These are phyloP conservation scores for Pocillopora verrucosa DNA, from an alignment of 64 coral and sea anemone genomes.

Conservation along the genomic window DNA sequence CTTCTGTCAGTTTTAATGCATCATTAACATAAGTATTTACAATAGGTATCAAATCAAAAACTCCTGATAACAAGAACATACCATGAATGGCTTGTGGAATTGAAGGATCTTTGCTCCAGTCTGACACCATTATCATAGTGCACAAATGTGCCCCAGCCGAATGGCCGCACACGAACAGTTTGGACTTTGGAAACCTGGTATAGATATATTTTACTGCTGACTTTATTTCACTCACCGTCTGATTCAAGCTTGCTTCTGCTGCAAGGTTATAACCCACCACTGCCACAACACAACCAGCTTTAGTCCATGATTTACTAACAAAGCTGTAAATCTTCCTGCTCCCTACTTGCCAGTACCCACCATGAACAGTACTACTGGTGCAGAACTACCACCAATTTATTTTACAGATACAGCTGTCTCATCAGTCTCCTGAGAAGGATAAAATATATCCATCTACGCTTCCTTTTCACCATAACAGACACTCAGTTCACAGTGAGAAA, in stretches of 20 bases:
- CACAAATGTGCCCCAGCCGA: slow-evolving; percentile 64
- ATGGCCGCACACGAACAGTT: slow-evolving; percentile 55
- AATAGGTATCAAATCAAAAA: slow-evolving; percentile 35
- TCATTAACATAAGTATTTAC: slow-evolving; percentile 56
- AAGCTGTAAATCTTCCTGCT: slow-evolving; percentile 37
- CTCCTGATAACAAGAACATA: slow-evolving; percentile 58
- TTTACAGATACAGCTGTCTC: not conserved
- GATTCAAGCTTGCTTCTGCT: slow-evolving; percentile 40
- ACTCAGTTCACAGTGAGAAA: slow-evolving; percentile 13
- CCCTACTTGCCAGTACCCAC: slow-evolving; percentile 46
- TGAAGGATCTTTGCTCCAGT: slow-evolving; percentile 25
- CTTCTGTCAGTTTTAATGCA: slow-evolving; percentile 48
- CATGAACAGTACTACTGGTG: slow-evolving; percentile 56
- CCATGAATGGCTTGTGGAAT: slow-evolving; percentile 45
- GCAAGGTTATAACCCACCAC: slow-evolving; percentile 62
- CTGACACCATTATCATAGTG: slow-evolving; percentile 50
- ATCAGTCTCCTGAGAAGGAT: not conserved
- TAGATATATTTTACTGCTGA: slow-evolving; percentile 25
- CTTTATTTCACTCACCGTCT: slow-evolving; percentile 48
- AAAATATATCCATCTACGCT: slow-evolving; percentile 71
- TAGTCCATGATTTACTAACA: slow-evolving; percentile 14
- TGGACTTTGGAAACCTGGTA: slow-evolving; percentile 25
- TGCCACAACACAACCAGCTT: not conserved
- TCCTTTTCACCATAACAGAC: slow-evolving; percentile 32
- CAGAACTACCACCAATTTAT: not conserved